phyloP scores from a whole-genome alignment of 2,888 invertebrate genomes.

The Drosophila neonasuta region DNA sequence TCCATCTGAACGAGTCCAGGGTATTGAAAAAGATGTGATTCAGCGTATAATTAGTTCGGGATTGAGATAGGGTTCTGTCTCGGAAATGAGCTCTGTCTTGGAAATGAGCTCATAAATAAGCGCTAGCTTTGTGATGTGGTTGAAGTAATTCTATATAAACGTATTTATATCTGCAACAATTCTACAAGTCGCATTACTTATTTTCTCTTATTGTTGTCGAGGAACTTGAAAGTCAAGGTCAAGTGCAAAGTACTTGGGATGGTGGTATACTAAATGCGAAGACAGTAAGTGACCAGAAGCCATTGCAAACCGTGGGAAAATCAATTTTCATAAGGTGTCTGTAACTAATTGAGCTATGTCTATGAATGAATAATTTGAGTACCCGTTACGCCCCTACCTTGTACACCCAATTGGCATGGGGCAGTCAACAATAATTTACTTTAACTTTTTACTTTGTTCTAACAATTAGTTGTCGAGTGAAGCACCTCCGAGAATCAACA shows the following conservation, averaged over 20 bases:
- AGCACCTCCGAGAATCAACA: slow-evolving; percentile 30
- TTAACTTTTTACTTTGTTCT: slow-evolving; percentile 35
- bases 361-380: slow-evolving; percentile 53
- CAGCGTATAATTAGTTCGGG: slow-evolving; percentile 63
- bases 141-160: slow-evolving; percentile 27
- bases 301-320: slow-evolving; percentile 60
- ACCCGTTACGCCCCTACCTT: slow-evolving; percentile 33
- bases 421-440: slow-evolving; percentile 30
- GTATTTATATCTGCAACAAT: slow-evolving; percentile 39
- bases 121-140: slow-evolving; percentile 48
- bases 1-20: not conserved
- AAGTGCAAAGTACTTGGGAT: slow-evolving; percentile 17
- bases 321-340: slow-evolving; percentile 31
- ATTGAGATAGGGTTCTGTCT: slow-evolving; percentile 49
- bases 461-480: slow-evolving; percentile 25
- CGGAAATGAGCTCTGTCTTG: slow-evolving; percentile 68
- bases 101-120: slow-evolving; percentile 72
- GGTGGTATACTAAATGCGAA: slow-evolving; percentile 5
- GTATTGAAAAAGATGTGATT: slow-evolving; percentile 50
- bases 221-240: slow-evolving; percentile 56
- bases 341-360: slow-evolving; percentile 57
- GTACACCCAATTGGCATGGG: slow-evolving; percentile 16
- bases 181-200: slow-evolving; percentile 13
- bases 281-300: slow-evolving; percentile 6
- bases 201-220: slow-evolving; percentile 10